Conservation (phyloP, 2,888 invertebrate genomes). For the Dascillus cervinus region DNA sequence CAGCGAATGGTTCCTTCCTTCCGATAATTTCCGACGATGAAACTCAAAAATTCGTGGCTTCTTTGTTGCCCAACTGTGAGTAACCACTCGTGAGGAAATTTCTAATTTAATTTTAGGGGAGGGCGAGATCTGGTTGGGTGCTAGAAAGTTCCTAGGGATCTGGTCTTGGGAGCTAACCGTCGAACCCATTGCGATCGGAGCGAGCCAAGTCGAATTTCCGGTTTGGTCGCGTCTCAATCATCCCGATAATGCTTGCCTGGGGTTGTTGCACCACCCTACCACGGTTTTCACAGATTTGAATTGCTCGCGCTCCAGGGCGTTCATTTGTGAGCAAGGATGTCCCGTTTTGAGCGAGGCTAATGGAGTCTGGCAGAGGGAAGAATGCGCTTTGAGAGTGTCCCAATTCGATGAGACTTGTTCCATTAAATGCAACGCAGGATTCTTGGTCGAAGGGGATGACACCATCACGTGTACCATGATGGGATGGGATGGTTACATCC, state of each 20-base stretch:
- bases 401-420: conserved; percentile 1
- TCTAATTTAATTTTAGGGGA: background rate
- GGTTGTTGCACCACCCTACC: background rate
- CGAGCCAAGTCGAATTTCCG: conserved; percentile 2
- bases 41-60: background rate
- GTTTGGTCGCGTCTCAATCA: conserved; percentile 1
- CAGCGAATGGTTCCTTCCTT: conserved; percentile 3
- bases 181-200: background rate
- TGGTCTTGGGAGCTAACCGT: conserved; percentile 3
- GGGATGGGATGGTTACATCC: background rate
- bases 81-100: too few relatives aligned
- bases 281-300: conserved; percentile 2
- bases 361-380: background rate
- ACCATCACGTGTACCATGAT: background rate
- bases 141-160: background rate
- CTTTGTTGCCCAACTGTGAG: background rate
- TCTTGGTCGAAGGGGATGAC: background rate
- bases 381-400: background rate
- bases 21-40: conserved; percentile 1
- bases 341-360: background rate
- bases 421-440: background rate
- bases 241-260: conserved; percentile 2
- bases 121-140: conserved; percentile 1
- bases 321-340: conserved; percentile 4
- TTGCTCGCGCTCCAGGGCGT: background rate